These are phyloP conservation scores for Trichomalopsis sarcophagae DNA, from an alignment of 1,140 invertebrate genomes.

Conservation along the genomic window DNA sequence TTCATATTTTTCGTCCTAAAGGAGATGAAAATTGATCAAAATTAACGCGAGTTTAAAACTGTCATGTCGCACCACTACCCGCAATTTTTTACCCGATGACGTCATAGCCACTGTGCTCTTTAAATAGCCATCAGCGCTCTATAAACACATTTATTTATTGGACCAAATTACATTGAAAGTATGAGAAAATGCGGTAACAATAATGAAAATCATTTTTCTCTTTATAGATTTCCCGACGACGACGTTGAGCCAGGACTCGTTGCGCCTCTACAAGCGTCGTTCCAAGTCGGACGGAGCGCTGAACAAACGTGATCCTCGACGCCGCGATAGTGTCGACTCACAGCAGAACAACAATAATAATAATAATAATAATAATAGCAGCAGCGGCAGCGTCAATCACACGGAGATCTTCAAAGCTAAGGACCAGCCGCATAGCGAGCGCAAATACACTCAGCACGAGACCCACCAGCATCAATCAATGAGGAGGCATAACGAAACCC, in stretches of 20 bases:
- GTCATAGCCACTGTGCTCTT: not conserved
- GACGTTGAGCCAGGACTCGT: constrained; percentile 49
- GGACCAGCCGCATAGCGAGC: constrained; percentile 5
- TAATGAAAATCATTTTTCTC: not conserved
- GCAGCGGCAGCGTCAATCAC: not conserved
- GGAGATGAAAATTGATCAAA: not conserved
- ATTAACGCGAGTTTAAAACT: not conserved
- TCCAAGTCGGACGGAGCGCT: constrained; percentile 63
- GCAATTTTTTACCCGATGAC: not conserved
- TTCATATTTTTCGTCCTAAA: not conserved
- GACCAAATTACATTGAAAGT: not conserved
- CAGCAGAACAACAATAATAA: not conserved
- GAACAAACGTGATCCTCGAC: constrained; percentile 47
- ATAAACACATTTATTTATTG: not conserved
- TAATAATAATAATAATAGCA: not conserved
- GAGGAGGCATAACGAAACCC: not conserved
- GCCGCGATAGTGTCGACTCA: constrained; percentile 32
- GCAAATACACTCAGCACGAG: constrained; percentile 42
- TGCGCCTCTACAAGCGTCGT: constrained; percentile 53
- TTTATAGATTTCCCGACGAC: constrained; percentile 30
- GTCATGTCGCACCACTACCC: not conserved
- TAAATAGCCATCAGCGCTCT: not conserved
- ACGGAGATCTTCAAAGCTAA: constrained; percentile 9
- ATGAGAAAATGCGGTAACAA: not conserved
- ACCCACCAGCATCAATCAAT: not conserved